A percentile compares a stretch with the other conserved stretches of the same genome.
phyloP scores from a whole-genome alignment of 92 coral and sea anemone species.

The Heliopora coerulea region DNA sequence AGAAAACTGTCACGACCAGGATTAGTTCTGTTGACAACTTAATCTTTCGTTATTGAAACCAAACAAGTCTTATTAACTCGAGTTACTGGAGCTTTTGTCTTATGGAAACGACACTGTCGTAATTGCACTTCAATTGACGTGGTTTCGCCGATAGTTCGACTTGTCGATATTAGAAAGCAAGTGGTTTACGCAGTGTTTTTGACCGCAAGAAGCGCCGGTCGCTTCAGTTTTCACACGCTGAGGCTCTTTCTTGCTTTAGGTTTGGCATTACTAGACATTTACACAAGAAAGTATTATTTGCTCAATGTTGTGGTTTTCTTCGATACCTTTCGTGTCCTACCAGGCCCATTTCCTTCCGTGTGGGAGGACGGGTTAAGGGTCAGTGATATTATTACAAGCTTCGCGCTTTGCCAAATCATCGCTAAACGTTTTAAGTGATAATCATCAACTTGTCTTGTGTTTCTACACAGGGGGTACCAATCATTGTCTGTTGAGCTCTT shows the following conservation, averaged over 20 bases:
- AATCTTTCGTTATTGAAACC: slow-evolving; percentile 19
- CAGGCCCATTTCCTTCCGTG: neutral
- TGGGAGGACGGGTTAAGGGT: slow-evolving; percentile 19
- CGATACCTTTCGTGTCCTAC: neutral
- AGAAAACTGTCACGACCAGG: neutral
- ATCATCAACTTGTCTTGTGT: neutral
- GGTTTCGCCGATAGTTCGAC: too few relatives aligned
- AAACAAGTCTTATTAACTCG: neutral
- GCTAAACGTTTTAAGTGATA: slow-evolving; percentile 22
- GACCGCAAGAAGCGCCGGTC: too few relatives aligned
- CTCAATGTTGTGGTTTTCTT: slow-evolving; percentile 1
- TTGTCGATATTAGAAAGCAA: too few relatives aligned
- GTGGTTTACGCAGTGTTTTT: too few relatives aligned
- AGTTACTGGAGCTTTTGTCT: neutral
- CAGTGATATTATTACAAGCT: neutral
- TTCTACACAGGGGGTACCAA: neutral
- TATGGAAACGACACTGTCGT: neutral
- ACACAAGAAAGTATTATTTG: neutral
- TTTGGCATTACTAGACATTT: too few relatives aligned
- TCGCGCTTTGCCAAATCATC: slow-evolving; percentile 8
- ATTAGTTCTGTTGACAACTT: slow-evolving; percentile 1
- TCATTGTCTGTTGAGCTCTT: neutral
- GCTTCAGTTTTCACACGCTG: neutral
- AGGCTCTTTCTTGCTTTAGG: neutral
- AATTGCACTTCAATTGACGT: neutral